These are phyloP conservation scores for Eremobia ochroleuca DNA, from an alignment of 2,888 invertebrate genomes.

Conservation along the genomic window DNA sequence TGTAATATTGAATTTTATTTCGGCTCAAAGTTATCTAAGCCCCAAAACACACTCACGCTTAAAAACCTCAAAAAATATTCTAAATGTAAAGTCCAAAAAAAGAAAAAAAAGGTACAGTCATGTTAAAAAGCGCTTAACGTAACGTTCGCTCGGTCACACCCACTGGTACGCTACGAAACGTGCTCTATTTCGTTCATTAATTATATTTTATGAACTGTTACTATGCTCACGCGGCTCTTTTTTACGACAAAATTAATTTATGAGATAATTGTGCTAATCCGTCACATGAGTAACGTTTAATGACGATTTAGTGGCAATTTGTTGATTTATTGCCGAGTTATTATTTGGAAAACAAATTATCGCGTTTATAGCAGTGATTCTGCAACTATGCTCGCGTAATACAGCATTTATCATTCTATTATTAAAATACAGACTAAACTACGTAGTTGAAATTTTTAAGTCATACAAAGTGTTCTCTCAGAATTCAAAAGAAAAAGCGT, in stretches of 20 bases:
- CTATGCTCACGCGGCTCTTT: constrained; percentile 11
- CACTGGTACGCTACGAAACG: constrained; percentile 60
- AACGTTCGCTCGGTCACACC: constrained; percentile 68
- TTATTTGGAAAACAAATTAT: constrained; percentile 28
- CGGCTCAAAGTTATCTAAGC: not conserved
- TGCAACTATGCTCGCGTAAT: not conserved
- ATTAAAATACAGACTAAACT: not conserved
- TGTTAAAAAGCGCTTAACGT: constrained; percentile 77
- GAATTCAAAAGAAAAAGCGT: not conserved
- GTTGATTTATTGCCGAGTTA: constrained; percentile 44
- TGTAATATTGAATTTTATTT: constrained; percentile 25
- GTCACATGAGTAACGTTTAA: constrained; percentile 42
- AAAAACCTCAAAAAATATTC: constrained; percentile 50
- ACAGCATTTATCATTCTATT: not conserved
- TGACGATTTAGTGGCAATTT: constrained; percentile 37
- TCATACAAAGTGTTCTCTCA: not conserved
- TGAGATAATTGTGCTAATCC: constrained; percentile 52
- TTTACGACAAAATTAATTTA: constrained; percentile 60
- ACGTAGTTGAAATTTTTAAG: too few relatives aligned
- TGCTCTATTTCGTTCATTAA: constrained; percentile 65
- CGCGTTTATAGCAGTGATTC: not conserved
- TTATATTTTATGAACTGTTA: constrained; percentile 49
- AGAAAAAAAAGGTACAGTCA: constrained; percentile 67
- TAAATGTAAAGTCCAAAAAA: constrained; percentile 47
- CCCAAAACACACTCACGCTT: constrained; percentile 33